Evolutionary conservation across 2,113 vertebrate genomes (phyloP), one percentile per base, ranked within the genome.

Genomic region (Gallinago jamesoni): DNA sequence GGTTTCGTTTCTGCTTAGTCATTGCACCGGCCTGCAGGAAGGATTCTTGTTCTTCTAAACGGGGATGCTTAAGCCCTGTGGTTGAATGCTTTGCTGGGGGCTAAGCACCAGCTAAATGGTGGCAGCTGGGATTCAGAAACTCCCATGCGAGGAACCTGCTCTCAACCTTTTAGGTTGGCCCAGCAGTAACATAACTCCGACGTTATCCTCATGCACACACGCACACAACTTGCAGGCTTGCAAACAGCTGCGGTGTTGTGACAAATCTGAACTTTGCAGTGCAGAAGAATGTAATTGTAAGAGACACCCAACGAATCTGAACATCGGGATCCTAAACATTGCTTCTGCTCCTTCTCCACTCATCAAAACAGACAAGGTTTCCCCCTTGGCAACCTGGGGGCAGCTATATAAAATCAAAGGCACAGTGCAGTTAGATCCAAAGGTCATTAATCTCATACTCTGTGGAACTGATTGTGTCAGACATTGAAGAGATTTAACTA

Each of bases 291-390:
- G 28, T 98, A 92, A 45, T 96, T 96, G 75, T 97, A 98, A 56
- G 97, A 97, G 88, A 97, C 90, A 41, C 97, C 97, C 97, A 57
- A 98, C 97, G 96, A 98, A 98, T 94, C 98, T 98, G 81, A 98
- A 98, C 97, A 98, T 98, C 89, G 98, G 97, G 62, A 98, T 98
- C 89, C 96, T 98, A 96, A 98, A 98, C 57, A 47, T 96, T 94
- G 98, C 97, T 94, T 98, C 97, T 6, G 96, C 96, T 75, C 97
- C 95, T 75, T 94, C 97, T 56, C 97, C 97, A 14, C 98, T 98
- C 90, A 66, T 98, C 93, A 98, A 83, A 89, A 98, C 48, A 15
- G 92, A 86, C 12, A 97, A 84, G 7, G 93, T 98, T 97, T 98
- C 97, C 59, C 97, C 85, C 20, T 97, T 98, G 19, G 63, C 87